Evolutionary conservation across 23 tunicate species (phyloP), one percentile per base, ranked within the genome.

Genomic region (Halocynthia roretzi): DNA sequence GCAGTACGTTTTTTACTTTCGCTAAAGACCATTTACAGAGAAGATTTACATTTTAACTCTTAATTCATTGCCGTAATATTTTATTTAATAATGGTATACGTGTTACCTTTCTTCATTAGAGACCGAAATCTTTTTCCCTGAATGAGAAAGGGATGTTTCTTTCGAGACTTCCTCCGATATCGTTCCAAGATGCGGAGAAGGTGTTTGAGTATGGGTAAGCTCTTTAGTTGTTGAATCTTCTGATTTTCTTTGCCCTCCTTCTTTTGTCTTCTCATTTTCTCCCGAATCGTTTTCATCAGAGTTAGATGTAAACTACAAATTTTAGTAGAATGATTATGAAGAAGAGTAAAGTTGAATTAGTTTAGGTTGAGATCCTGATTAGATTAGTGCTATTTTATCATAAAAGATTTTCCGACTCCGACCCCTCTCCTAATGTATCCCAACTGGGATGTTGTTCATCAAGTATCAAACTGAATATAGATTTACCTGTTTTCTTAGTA

Each of bases 401-500:
- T 9, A 20, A 9, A 65, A 65, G 5, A 6, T 65, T 10, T 15
- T 2, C 4, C n/a, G 22, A 65, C 31, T 65, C 31, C 31, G 10
- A 75, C 8, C 44, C 62, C 11, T 75, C 61, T 18, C 80, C 61
- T 44, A 75, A 17, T 56, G 20, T 75, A 7, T 58, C 61, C 65
- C 12, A 18, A 21, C 19, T 55, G 10, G 21, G 44, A 7, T 60
- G 21, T 52, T 58, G 15, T 58, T 58, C 17, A 15, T 58, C 63
- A n/a, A 14, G 15, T 15, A 58, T 58, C 15, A 4, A 58, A 58
- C 63, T 56, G 63, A 14, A 17, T 20, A 63, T 63, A 60, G 0
- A 17, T 12, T n/a, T 5, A 62, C 78, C 75, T 82, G 78, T 40
- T 89, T 63, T 10, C 81, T 81, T 8, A 89, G 63, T 7, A 89